These are phyloP conservation scores for Eupeodes latifasciatus DNA, from an alignment of 2,888 invertebrate genomes.

Conservation along the genomic window DNA sequence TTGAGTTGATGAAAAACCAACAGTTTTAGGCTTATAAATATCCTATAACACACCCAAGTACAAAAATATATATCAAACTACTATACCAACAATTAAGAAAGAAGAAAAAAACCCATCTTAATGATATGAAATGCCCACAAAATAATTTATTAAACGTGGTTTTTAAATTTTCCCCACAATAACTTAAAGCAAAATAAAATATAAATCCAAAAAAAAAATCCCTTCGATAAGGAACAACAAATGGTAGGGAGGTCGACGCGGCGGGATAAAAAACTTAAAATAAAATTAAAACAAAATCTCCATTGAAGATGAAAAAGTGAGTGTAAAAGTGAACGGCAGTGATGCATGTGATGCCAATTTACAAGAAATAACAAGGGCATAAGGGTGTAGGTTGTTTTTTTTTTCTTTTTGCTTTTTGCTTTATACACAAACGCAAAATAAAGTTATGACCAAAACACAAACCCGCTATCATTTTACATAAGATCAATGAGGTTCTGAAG, in stretches of 20 bases:
- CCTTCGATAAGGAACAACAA: slow-evolving; percentile 27
- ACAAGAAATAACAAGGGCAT: slow-evolving; percentile 71
- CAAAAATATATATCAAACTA: slow-evolving; percentile 9
- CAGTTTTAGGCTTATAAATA: slow-evolving; percentile 55
- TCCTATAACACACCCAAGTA: slow-evolving; percentile 47
- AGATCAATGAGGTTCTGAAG: slow-evolving; percentile 72
- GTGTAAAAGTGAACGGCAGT: slow-evolving; percentile 81
- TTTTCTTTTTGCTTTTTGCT: slow-evolving; percentile 64
- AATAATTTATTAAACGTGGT: slow-evolving; percentile 81
- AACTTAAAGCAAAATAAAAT: neutral
- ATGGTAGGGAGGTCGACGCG: neutral
- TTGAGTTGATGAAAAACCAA: slow-evolving; percentile 63
- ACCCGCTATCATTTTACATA: slow-evolving; percentile 80
- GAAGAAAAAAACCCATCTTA: slow-evolving; percentile 61
- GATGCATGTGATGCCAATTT: slow-evolving; percentile 75
- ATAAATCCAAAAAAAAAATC: slow-evolving; percentile 55
- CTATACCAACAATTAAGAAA: neutral
- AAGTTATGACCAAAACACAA: slow-evolving; percentile 74
- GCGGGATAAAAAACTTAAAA: neutral
- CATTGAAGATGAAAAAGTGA: slow-evolving; percentile 71
- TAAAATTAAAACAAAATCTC: neutral
- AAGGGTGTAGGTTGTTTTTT: slow-evolving; percentile 71
- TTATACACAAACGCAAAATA: slow-evolving; percentile 26
- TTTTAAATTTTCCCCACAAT: slow-evolving; percentile 64
- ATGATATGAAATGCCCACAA: slow-evolving; percentile 82